Evolutionary conservation across 1,140 invertebrate species (phyloP).

Genomic region (Aphidius gifuensis): DNA sequence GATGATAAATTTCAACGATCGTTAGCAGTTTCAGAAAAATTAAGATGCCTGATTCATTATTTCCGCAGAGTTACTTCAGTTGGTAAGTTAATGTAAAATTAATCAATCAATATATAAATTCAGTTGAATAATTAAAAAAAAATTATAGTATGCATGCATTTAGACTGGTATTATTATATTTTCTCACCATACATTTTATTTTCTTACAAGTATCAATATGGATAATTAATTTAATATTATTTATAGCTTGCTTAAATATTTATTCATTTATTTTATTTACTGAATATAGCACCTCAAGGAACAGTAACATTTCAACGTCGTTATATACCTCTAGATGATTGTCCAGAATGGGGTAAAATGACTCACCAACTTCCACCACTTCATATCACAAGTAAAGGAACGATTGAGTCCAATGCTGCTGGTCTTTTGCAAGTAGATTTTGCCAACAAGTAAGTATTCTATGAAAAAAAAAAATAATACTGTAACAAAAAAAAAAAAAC

Average conservation of each 20-base stretch:
- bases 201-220: no score
- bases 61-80: constrained; percentile 72
- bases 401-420: constrained; percentile 79
- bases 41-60: constrained; percentile 87
- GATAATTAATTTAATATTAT: background rate
- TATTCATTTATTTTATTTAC: constrained; percentile 16
- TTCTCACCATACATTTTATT: no score
- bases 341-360: constrained; percentile 68
- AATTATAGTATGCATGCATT: no score
- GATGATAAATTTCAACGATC: constrained; percentile 41
- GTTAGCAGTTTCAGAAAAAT: constrained; percentile 67
- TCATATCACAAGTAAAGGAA: constrained; percentile 71
- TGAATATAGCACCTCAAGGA: constrained; percentile 70
- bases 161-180: no score
- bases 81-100: constrained; percentile 51
- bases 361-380: constrained; percentile 61
- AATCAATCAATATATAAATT: background rate
- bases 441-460: constrained; percentile 78
- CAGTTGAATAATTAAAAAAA: background rate
- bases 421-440: constrained; percentile 93
- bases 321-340: constrained; percentile 57
- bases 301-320: constrained; percentile 79
- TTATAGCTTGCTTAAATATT: background rate
- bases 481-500: constrained; percentile 16
- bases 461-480: background rate